These are phyloP conservation scores for Drosophila subobscura DNA, from an alignment of 1,140 invertebrate species.

Conservation along the genomic window DNA sequence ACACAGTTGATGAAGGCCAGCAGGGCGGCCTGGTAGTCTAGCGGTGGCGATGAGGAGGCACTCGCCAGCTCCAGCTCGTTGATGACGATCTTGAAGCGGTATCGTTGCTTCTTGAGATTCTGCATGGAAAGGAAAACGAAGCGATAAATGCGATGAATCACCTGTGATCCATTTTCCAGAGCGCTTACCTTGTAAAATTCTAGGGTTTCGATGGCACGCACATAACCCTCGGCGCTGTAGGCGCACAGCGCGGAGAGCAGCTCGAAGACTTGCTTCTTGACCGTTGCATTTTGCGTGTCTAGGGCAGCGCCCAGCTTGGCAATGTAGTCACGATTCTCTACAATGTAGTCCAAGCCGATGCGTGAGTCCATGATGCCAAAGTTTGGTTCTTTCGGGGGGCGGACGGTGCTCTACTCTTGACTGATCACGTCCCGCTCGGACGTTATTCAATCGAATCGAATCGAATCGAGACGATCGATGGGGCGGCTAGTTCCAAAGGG, in stretches of 20 bases:
- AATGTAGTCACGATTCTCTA: slow-evolving; percentile 96
- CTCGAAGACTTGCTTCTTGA: slow-evolving; percentile 97
- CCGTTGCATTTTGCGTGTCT: slow-evolving; percentile 92
- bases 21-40: slow-evolving; percentile 95
- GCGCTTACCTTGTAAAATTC: slow-evolving; percentile 92
- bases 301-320: slow-evolving; percentile 94
- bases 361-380: slow-evolving; percentile 90
- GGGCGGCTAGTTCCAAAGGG: slow-evolving; percentile 56
- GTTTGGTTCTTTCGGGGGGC: slow-evolving; percentile 7
- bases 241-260: slow-evolving; percentile 94
- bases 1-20: slow-evolving; percentile 98
- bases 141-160: background rate
- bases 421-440: slow-evolving; percentile 33
- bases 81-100: slow-evolving; percentile 94
- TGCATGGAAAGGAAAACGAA: slow-evolving; percentile 77
- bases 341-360: slow-evolving; percentile 96
- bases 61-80: slow-evolving; percentile 91
- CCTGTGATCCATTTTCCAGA: no score
- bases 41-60: slow-evolving; percentile 84
- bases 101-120: slow-evolving; percentile 92
- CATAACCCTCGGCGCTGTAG: slow-evolving; percentile 93
- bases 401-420: slow-evolving; percentile 13
- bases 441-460: slow-evolving; percentile 20
- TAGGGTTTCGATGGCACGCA: slow-evolving; percentile 92
- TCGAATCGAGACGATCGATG: slow-evolving; percentile 55